Conservation (phyloP, 2,888 invertebrate species). For the Trypoxylon attenuatum region DNA sequence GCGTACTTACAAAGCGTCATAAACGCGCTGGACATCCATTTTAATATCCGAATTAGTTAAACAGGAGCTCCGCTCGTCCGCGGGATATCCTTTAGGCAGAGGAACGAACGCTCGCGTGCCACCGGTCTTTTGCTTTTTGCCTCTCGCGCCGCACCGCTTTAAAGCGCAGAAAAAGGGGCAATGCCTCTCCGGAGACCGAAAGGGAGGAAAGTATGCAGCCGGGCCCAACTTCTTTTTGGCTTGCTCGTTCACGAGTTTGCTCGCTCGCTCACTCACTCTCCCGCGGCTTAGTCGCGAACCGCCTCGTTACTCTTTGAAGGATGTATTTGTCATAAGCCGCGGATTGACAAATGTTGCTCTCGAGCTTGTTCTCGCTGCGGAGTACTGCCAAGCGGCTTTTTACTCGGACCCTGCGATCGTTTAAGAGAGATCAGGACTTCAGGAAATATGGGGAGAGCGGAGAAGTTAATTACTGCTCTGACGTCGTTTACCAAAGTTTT, state of each 20-base stretch:
- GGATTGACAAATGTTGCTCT: conserved; percentile 43
- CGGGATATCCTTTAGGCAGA: conserved; percentile 30
- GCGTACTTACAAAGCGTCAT: conserved; percentile 46
- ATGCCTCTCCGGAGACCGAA: conserved; percentile 33
- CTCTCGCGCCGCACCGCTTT: conserved; percentile 29
- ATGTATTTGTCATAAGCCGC: conserved; percentile 46
- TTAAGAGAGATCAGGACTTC: conserved; percentile 21
- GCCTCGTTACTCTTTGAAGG: conserved; percentile 32
- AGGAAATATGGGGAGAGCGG: conserved; percentile 6
- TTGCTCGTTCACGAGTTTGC: no score
- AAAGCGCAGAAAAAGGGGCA: conserved; percentile 46
- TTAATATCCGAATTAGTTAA: conserved; percentile 66
- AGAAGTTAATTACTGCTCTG: background rate
- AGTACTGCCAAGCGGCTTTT: background rate
- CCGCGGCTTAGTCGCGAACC: conserved; percentile 30
- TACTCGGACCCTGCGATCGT: conserved; percentile 13
- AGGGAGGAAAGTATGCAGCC: conserved; percentile 41
- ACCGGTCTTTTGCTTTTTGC: conserved; percentile 45
- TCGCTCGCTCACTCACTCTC: no score
- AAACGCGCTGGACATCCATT: conserved; percentile 57
- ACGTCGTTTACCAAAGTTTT: no score
- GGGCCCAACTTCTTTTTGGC: conserved; percentile 30
- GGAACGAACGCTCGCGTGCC: conserved; percentile 54
- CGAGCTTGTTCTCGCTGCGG: conserved; percentile 6
- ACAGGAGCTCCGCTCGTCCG: conserved; percentile 38